phyloP scores from a whole-genome alignment of 2,797 vertebrate genomes.

The Cossypha niveicapilla region DNA sequence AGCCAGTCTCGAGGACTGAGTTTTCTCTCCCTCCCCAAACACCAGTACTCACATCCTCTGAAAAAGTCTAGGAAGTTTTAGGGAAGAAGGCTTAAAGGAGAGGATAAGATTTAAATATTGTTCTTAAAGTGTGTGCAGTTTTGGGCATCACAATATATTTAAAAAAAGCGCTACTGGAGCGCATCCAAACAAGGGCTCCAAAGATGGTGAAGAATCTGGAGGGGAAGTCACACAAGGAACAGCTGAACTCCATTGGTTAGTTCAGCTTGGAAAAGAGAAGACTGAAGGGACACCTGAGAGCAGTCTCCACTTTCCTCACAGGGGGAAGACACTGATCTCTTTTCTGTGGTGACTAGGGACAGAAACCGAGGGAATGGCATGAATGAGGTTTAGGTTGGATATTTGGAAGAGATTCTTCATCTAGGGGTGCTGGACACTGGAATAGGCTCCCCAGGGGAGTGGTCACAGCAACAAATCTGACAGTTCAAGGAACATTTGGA shows the following conservation, averaged over 20 bases:
- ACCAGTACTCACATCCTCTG: not conserved
- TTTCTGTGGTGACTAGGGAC: not conserved
- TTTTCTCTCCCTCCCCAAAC: not conserved
- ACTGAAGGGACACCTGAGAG: not conserved
- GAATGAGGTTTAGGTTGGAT: not conserved
- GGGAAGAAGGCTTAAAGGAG: not conserved
- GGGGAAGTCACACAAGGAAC: not conserved
- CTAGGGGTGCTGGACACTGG: not conserved
- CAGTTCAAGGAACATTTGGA: not conserved
- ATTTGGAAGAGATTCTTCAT: not conserved
- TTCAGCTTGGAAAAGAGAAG: not conserved
- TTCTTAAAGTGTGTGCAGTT: not conserved
- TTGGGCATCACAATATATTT: not conserved
- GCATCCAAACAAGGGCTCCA: not conserved
- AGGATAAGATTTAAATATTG: not conserved
- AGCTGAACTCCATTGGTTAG: not conserved
- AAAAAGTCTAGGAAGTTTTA: not conserved
- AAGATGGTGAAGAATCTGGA: not conserved
- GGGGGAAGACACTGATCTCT: not conserved
- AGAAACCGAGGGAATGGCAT: accelerated
- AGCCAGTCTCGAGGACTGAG: not conserved
- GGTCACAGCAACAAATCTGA: not conserved
- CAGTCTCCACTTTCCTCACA: not conserved
- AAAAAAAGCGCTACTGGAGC: not conserved
- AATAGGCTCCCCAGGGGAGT: not conserved